Percentiles rank a stretch among this genome's conserved stretches.
Evolutionary conservation across 2,113 vertebrate genomes (phyloP).

Genomic region (Xiphorhynchus elegans): DNA sequence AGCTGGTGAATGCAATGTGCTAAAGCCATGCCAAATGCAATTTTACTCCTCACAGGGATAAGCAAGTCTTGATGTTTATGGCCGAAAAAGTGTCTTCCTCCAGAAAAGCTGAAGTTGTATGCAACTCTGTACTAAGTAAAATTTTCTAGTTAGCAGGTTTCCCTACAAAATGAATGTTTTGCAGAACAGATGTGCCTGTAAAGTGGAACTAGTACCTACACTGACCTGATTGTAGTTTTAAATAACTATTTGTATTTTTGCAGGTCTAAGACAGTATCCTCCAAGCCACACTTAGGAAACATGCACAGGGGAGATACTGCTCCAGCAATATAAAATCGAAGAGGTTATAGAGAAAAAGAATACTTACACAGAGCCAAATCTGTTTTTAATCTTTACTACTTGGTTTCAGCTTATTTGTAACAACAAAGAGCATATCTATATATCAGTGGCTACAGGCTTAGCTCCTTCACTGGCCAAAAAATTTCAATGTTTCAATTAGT

Average conservation of each 20-base stretch:
- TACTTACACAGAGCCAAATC: neutral
- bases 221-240: neutral
- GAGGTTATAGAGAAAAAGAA: neutral
- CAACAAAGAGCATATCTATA: neutral
- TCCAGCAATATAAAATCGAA: neutral
- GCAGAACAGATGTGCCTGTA: neutral
- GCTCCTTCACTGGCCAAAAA: neutral
- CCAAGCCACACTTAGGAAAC: neutral
- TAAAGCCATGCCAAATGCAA: slow-evolving; percentile 55
- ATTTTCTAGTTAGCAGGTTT: slow-evolving; percentile 9
- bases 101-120: slow-evolving; percentile 3
- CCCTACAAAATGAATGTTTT: neutral
- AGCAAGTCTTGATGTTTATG: slow-evolving; percentile 33
- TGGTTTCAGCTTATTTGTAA: neutral
- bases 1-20: slow-evolving; percentile 42
- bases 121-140: neutral
- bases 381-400: neutral
- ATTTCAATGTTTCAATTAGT: neutral
- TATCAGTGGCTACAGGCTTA: neutral
- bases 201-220: neutral
- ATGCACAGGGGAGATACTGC: neutral
- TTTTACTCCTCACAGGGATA: slow-evolving; percentile 46
- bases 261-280: neutral
- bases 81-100: slow-evolving; percentile 6
- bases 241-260: neutral